Evolutionary conservation across 2,113 vertebrate genomes (phyloP), one percentile per base, ranked within the genome.

Genomic region (Diadophis punctatus): DNA sequence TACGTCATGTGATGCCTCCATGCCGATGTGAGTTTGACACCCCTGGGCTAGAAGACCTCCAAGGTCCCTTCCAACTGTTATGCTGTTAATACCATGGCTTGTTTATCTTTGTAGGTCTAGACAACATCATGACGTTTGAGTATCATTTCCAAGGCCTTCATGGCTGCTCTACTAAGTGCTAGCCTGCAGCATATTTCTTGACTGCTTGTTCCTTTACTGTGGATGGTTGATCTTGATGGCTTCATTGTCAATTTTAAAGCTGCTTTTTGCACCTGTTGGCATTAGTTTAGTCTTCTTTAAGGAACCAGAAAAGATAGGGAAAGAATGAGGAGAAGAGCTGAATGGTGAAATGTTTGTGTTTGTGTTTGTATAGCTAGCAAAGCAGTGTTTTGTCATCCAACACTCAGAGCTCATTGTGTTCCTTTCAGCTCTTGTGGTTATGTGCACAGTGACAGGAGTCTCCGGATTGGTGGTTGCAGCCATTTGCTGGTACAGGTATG

Each of bases 401-500:
- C 30, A 34, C 52, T 58, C 88, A 90, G 55, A 18, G 8, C 43
- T 52, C 52, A 63, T 14, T 93, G 14, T 93, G 74, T 4, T 93
- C n/a, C 55, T 60, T 86, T 30, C 49, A 96, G 95, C 93, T 30
- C 91, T 96, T 84, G 93, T 94, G 39, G 94, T 96, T 55, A 94
- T 96, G 92, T 96, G 95, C 53, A 92, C 91, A 4, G 94, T 96
- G 88, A 96, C 93, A 0, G 95, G 93, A 3, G 6, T 96, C 25
- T 95, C 93, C 4, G 95, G 95, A 51, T n/a, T 96, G 39, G 63
- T 94, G 30, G 95, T 96, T 1, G 95, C 93, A 48, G 94, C 92
- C 30, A 88, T 93, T 22, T 96, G 93, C 51, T 96, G 95, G 95
- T 96, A 96, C 53, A 92, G 95, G 95, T 96, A 86, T 23, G 94